These are phyloP conservation scores for Sepioteuthis lessoniana DNA, from an alignment of 2,888 invertebrate genomes.

Conservation along the genomic window DNA sequence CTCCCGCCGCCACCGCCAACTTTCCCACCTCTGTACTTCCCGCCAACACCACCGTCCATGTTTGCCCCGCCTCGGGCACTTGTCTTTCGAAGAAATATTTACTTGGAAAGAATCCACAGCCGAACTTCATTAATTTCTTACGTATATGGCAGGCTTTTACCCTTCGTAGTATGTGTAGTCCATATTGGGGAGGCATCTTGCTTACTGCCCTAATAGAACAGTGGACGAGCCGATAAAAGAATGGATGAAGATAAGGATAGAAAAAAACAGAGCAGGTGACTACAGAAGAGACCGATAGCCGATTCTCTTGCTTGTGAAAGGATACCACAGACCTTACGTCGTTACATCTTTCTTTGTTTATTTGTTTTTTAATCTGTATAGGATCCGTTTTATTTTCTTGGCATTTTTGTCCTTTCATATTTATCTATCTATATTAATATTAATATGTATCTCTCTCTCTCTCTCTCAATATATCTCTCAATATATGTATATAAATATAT, in stretches of 20 bases:
- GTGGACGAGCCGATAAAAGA: not conserved
- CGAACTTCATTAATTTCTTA: conserved; percentile 33
- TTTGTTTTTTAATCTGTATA: too few species aligned
- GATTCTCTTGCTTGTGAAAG: not conserved
- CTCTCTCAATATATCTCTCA: too few species aligned
- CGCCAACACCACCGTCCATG: not conserved
- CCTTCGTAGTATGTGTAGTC: not conserved
- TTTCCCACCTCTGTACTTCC: not conserved
- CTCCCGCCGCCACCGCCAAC: not conserved
- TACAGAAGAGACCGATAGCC: too few species aligned
- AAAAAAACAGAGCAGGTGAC: not conserved
- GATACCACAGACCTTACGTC: too few species aligned
- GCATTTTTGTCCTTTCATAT: too few species aligned
- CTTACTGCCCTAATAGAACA: not conserved
- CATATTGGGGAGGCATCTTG: not conserved
- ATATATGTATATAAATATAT: too few species aligned
- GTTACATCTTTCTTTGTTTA: too few species aligned
- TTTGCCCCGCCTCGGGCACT: conserved; percentile 21
- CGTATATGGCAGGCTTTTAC: conserved; percentile 10
- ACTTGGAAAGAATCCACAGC: conserved; percentile 33
- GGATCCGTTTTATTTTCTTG: too few species aligned
- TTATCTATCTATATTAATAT: too few species aligned
- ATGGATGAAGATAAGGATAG: not conserved
- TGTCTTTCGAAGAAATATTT: conserved; percentile 33
- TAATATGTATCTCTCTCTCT: too few species aligned